A percentile compares a stretch with the other conserved stretches of the same genome.
Conservation (phyloP, 2,888 invertebrate species). For the Aphidoletes aphidimyza region DNA sequence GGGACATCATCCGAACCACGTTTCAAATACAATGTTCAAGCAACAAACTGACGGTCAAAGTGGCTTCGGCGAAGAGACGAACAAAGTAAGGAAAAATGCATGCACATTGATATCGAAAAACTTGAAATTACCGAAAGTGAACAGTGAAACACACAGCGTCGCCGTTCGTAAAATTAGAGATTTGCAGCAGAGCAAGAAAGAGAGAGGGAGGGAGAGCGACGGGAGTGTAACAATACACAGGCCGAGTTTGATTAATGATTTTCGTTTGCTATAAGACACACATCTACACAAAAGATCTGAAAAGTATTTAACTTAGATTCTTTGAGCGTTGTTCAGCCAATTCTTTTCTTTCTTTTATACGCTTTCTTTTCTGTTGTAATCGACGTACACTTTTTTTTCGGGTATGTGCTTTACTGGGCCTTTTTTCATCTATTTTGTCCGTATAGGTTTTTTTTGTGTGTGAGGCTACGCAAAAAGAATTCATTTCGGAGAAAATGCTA, state of each 20-base stretch:
- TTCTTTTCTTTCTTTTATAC: not conserved
- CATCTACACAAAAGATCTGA: constrained; percentile 50
- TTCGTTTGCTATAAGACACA: constrained; percentile 52
- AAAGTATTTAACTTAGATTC: constrained; percentile 53
- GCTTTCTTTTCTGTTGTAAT: constrained; percentile 38
- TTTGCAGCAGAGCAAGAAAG: constrained; percentile 45
- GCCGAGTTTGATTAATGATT: constrained; percentile 53
- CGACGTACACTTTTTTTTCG: constrained; percentile 1
- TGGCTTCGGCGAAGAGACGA: not conserved
- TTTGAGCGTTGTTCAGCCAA: constrained; percentile 38
- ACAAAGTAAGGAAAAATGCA: not conserved
- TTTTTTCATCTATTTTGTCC: constrained; percentile 13
- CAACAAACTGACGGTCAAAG: not conserved
- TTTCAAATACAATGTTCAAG: not conserved
- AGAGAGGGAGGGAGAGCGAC: not conserved
- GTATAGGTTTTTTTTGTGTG: not conserved
- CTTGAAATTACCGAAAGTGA: constrained; percentile 15
- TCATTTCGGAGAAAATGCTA: not conserved
- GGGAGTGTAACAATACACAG: constrained; percentile 26
- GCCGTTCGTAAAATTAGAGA: constrained; percentile 48
- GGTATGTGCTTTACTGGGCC: not conserved
- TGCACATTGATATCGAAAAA: not conserved
- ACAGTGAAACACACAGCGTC: constrained; percentile 35
- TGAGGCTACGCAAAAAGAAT: not conserved
- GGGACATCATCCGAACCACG: not conserved